Percentiles rank a stretch among this genome's conserved stretches.
Evolutionary conservation across 2,888 invertebrate species (phyloP).

Genomic region (Globia sparganii): DNA sequence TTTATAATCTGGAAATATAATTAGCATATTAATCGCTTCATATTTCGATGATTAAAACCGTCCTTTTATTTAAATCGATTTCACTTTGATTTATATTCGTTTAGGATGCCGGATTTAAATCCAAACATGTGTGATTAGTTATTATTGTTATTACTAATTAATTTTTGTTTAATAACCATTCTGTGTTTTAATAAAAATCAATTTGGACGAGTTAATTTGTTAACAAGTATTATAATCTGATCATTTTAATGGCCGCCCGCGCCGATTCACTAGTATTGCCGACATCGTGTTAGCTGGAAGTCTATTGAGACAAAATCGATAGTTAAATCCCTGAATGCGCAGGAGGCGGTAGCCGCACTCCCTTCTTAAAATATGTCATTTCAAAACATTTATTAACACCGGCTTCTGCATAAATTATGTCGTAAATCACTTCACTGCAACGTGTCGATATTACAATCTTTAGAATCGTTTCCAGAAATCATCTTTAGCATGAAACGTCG

Average conservation of each 20-base stretch:
- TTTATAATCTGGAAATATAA: conserved; percentile 81
- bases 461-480: conserved; percentile 55
- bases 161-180: conserved; percentile 38
- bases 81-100: conserved; percentile 65
- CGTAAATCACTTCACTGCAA: conserved; percentile 51
- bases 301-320: conserved; percentile 30
- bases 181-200: conserved; percentile 43
- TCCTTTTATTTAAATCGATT: conserved; percentile 65
- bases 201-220: conserved; percentile 50
- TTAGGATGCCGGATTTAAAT: conserved; percentile 52
- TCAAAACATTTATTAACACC: conserved; percentile 41
- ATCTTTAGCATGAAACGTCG: conserved; percentile 39
- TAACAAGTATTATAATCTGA: conserved; percentile 44
- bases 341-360: neutral
- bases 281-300: conserved; percentile 22
- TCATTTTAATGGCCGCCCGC: conserved; percentile 25
- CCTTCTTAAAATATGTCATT: conserved; percentile 30
- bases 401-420: conserved; percentile 48
- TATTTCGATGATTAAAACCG: conserved; percentile 75
- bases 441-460: conserved; percentile 47
- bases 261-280: conserved; percentile 19
- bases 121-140: conserved; percentile 46
- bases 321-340: conserved; percentile 33
- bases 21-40: conserved; percentile 86
- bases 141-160: conserved; percentile 39